Base-by-base conservation (phyloP, 30 jellyfish, hydroid and myxozoan species). In the Turritopsis dohrnii region DNA sequence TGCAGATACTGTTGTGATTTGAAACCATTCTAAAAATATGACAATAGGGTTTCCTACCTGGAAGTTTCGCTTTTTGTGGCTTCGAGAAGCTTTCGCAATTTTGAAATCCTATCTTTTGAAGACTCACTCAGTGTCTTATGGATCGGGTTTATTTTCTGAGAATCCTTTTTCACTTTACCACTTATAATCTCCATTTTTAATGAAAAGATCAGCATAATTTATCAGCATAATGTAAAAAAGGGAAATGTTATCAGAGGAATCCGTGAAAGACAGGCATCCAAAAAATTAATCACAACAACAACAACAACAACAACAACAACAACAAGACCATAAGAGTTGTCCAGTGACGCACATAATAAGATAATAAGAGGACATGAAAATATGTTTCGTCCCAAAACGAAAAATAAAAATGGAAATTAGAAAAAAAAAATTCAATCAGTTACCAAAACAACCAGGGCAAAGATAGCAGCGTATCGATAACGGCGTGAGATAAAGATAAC, bases 131-230 rank as follows among this genome's bases (percentile, higher is more conserved):
- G 9, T 3, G 29, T 66, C 29, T 66, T 66, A 66, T 5, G 76
- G 17, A 21, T 21, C 27, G 7, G 16, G 76, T 21, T n/a, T 3
- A 1, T 66, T 66, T 21, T 66, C 18, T 66, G 16, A n/a, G 28
- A 21, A 3, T 17, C 29, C 29, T 66, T 66, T 25, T 21, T 25
- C 29, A 17, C 18, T 17, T 66, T 21, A 66, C 76, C 76, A 25
- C 76, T 66, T 66, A 66, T 66, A 66, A 66, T 66, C 76, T 66
- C 76, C 76, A 66, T 25, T 18, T 54, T 66, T 66, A n/a, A 66
- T 17, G 29, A 25, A 66, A 3, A 66, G 29, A n/a, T 3, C n/a
- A 66, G 7, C 17, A 66, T n/a, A n/a, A 66, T n/a, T 9, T 17
- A 5, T 17, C 5, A 1, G 29, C 16, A 66, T 66, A 66, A 66